Evolutionary conservation across 2,888 invertebrate species (phyloP), one percentile per base, ranked within the genome.

Genomic region (Phanerotoma sp.): DNA sequence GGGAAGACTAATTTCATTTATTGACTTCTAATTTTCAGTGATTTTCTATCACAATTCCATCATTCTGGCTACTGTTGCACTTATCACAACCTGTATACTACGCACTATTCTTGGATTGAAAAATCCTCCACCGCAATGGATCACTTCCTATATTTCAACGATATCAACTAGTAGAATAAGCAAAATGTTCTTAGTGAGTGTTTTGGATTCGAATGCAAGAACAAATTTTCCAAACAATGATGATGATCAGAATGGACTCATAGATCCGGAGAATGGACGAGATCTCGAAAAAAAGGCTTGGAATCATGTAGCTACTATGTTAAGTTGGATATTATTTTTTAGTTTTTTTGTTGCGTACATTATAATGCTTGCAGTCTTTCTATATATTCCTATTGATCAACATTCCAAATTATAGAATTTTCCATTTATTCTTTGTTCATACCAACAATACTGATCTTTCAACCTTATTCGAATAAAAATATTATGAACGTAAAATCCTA

Each of bases 11-110:
- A n/a, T n/a, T n/a, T n/a, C n/a, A n/a, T n/a, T n/a, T n/a, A n/a
- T n/a, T n/a, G n/a, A n/a, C n/a, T n/a, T n/a, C n/a, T n/a, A n/a
- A n/a, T n/a, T n/a, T n/a, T 18, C 61, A 75, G 75, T 73, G 37
- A 22, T 65, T 0, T 70, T 74, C 33, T 74, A 71, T 42, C 66
- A 66, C 25, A 61, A 55, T 7, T 75, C 75, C 4, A 57, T 73
- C 1, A 45, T 62, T 1, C 40, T 73, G 20, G 61, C 70, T 4
- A 38, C 51, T 4, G 51, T 69, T 15, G 56, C 66, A 11, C 56
- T 72, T 20, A 42, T 62, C 5, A 37, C 62, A 10, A 65, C 64
- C 16, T 49, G 56, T 18, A 13, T 57, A 2, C 52, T 65, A 16
- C 66, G 69, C 4, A 60, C 68, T 30, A 16, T 75, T 4, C 57